phyloP scores from a whole-genome alignment of 2,113 vertebrate species.

The Nestor notabilis region DNA sequence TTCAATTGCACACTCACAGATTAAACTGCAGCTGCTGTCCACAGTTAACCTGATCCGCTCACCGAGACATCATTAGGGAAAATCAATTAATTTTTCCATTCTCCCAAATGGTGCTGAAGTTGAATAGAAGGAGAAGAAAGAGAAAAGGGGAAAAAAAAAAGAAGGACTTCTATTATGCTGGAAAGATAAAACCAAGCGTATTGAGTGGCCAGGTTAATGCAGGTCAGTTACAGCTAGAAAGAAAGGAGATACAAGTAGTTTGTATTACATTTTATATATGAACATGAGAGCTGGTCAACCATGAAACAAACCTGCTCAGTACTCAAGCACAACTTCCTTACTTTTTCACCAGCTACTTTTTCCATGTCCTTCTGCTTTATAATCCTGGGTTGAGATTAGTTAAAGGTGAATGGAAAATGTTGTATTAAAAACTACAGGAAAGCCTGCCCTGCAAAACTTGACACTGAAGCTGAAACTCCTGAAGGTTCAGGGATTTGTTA shows the following conservation, averaged over 20 bases:
- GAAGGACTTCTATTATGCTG: constrained; percentile 39
- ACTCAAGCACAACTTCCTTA: neutral
- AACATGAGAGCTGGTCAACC: constrained; percentile 33
- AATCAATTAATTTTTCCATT: constrained; percentile 80
- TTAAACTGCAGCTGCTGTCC: constrained; percentile 69
- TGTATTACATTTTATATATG: constrained; percentile 17
- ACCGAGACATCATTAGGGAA: constrained; percentile 62
- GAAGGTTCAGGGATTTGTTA: neutral
- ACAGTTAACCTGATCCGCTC: constrained; percentile 69
- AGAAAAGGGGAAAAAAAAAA: neutral
- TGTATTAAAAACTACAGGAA: neutral
- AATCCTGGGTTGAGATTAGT: neutral
- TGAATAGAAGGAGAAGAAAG: constrained; percentile 59
- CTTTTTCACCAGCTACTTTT: neutral
- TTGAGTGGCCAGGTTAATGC: constrained; percentile 56
- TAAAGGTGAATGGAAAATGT: constrained; percentile 32
- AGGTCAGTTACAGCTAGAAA: constrained; percentile 45
- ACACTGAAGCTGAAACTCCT: neutral
- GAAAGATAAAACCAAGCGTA: constrained; percentile 48
- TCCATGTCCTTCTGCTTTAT: neutral
- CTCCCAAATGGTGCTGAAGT: constrained; percentile 44
- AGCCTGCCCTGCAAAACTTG: neutral
- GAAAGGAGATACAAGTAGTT: constrained; percentile 62
- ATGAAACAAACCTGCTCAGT: neutral
- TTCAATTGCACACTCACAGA: constrained; percentile 46